Conservation (phyloP, 2,113 vertebrate genomes). For the Ammospiza caudacuta region DNA sequence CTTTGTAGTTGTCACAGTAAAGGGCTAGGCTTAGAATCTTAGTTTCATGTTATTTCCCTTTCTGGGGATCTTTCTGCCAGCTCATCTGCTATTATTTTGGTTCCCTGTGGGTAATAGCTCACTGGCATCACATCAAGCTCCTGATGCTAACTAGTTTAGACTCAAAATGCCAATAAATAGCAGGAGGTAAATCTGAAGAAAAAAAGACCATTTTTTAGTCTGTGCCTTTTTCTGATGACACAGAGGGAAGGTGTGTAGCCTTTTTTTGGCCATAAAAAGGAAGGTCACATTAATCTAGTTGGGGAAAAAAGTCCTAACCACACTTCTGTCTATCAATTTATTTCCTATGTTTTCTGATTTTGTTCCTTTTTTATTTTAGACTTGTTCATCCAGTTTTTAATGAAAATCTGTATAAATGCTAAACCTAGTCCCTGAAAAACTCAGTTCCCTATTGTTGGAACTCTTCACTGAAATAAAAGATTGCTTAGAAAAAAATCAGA, state of each 20-base stretch:
- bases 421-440: background rate
- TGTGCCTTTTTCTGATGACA: background rate
- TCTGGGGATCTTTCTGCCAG: background rate
- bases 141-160: background rate
- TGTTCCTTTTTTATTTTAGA: background rate
- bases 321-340: background rate
- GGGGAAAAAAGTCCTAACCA: accelerated
- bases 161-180: slow-evolving; percentile 1
- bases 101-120: background rate
- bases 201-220: background rate
- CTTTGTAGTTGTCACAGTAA: background rate
- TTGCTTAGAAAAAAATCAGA: background rate
- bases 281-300: background rate
- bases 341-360: background rate
- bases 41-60: background rate
- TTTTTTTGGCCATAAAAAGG: background rate
- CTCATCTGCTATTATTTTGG: slow-evolving; percentile 21
- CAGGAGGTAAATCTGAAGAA: background rate
- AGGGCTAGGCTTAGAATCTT: background rate
- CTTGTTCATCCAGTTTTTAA: background rate
- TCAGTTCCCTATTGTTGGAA: background rate
- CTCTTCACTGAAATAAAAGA: background rate
- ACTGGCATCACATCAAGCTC: background rate
- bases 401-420: background rate
- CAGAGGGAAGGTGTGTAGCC: background rate